Base-by-base conservation (phyloP, 2,888 invertebrate species). In the Anoncus sp. region DNA sequence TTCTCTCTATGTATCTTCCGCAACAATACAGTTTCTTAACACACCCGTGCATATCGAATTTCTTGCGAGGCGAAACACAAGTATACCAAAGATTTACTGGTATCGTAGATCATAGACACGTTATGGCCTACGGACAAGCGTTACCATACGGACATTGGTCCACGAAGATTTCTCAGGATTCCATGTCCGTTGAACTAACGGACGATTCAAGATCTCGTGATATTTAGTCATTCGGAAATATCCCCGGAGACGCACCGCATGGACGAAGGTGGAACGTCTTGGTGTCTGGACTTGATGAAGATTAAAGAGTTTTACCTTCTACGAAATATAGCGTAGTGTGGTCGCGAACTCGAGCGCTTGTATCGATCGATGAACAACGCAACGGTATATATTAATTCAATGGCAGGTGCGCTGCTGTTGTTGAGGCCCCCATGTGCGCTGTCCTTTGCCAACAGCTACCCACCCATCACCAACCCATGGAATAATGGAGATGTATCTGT, bases 401-500 rank as follows among this genome's bases (percentile, higher is more conserved):
- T 69, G 81, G 74, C 76, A 77, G 79, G 79, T 81, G 70, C n/a
- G n/a, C 51, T 35, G 38, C 60, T 43, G 35, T 62, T 45, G 60
- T 53, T 22, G 63, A 59, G 22, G 53, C 47, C 55, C 38, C 38
- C 38, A 6, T 38, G 49, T 74, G 47, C 49, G 55, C 31, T 72
- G 63, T 72, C 62, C 55, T 57, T 72, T 47, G 51, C 57, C 63
- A 47, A 75, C 45, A 47, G 43, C 73, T 60, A 47, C n/a, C n/a
- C 55, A 47, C 51, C 59, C 57, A 73, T 63, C 78, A 67, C 20
- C 74, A 53, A 75, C 65, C 71, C 69, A 49, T 67, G 60, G 35
- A 71, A 80, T 87, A 86, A 85, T 85, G 81, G 83, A 83, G 83
- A 86, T 83, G 75, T 84, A 84, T 81, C 81, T 78, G 75, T 62